Evolutionary conservation across 2,113 vertebrate genomes (phyloP).

Genomic region (Lamprologus sp.): DNA sequence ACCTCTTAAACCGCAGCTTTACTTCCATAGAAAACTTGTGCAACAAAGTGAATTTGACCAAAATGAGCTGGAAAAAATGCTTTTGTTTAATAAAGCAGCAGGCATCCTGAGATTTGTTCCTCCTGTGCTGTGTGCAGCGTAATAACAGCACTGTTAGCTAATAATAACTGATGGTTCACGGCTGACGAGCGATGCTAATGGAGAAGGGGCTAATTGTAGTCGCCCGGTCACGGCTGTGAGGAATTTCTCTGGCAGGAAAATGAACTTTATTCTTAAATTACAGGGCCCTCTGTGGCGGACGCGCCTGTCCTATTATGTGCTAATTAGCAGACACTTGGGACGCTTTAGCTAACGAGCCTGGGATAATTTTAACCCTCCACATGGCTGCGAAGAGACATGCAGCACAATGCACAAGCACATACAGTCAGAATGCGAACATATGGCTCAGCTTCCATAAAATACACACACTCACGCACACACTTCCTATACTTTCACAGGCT

Average conservation of each 20-base stretch:
- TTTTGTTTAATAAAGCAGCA: background rate
- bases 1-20: background rate
- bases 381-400: slow-evolving; percentile 13
- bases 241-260: slow-evolving; percentile 53
- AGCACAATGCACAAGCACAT: background rate
- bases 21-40: background rate
- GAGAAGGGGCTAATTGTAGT: slow-evolving; percentile 50
- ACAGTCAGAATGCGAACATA: slow-evolving; percentile 33
- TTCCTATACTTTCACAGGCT: background rate
- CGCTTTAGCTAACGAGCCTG: slow-evolving; percentile 63
- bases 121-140: background rate
- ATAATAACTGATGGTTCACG: slow-evolving; percentile 51
- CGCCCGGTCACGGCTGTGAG: slow-evolving; percentile 40
- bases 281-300: slow-evolving; percentile 49
- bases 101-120: background rate
- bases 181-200: slow-evolving; percentile 57
- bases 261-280: slow-evolving; percentile 63
- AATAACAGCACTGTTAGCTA: slow-evolving; percentile 28
- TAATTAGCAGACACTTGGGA: slow-evolving; percentile 69
- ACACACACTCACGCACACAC: background rate
- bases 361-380: slow-evolving; percentile 63
- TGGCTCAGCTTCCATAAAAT: slow-evolving; percentile 23
- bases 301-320: slow-evolving; percentile 66
- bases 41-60: background rate
- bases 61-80: background rate